Evolutionary conservation across 2,888 invertebrate species (phyloP).

Genomic region (Empis livida): DNA sequence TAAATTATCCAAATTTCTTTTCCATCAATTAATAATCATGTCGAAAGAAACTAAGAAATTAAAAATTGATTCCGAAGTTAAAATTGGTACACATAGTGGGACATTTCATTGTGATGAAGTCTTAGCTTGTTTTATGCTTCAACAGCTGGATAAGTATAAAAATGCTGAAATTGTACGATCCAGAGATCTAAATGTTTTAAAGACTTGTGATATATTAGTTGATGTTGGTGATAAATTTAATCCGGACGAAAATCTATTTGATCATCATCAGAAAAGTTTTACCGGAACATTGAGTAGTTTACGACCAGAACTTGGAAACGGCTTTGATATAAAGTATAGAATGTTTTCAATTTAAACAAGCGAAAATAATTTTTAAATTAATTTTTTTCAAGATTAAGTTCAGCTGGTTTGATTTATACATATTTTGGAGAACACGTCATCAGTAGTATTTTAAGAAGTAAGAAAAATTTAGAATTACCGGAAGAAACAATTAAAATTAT

Average conservation of each 20-base stretch:
- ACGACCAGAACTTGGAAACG: slow-evolving; percentile 44
- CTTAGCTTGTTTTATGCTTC: slow-evolving; percentile 65
- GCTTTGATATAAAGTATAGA: slow-evolving; percentile 46
- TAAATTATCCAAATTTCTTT: too few species aligned
- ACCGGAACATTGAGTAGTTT: slow-evolving; percentile 51
- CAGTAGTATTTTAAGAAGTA: slow-evolving; percentile 39
- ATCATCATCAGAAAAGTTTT: slow-evolving; percentile 87
- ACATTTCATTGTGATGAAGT: slow-evolving; percentile 31
- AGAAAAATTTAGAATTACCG: slow-evolving; percentile 34
- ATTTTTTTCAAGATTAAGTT: slow-evolving; percentile 62
- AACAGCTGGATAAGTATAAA: slow-evolving; percentile 62
- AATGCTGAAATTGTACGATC: slow-evolving; percentile 68
- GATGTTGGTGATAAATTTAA: slow-evolving; percentile 88
- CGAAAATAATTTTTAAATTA: not conserved
- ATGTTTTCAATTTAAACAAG: not conserved
- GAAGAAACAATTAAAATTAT: slow-evolving; percentile 42
- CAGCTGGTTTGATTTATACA: slow-evolving; percentile 85
- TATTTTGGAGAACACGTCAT: slow-evolving; percentile 79
- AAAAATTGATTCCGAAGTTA: slow-evolving; percentile 5
- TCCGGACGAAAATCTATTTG: slow-evolving; percentile 62
- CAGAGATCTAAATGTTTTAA: slow-evolving; percentile 47
- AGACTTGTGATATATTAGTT: slow-evolving; percentile 82
- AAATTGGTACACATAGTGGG: slow-evolving; percentile 31
- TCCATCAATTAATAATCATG: not conserved
- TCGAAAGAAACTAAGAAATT: slow-evolving; percentile 8